A percentile compares a stretch with the other conserved stretches of the same genome.
Evolutionary conservation across 30 jellyfish, hydroid and myxozoan species (phyloP).

Genomic region (Aurelia aurita complex sp. Pacific): DNA sequence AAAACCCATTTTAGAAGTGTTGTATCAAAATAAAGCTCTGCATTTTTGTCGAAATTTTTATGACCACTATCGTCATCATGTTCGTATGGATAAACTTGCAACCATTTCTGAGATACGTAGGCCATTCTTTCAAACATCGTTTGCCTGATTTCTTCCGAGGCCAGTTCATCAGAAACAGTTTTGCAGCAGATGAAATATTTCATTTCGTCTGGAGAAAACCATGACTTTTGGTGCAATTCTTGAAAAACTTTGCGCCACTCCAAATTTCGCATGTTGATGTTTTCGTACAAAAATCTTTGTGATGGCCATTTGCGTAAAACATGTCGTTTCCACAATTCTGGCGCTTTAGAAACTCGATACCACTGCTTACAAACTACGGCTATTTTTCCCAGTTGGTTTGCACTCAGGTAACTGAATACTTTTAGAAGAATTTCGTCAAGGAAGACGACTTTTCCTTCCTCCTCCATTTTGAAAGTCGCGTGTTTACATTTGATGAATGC

Average conservation of each 20-base stretch:
- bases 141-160: constrained; percentile 58
- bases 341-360: constrained; percentile 77
- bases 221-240: constrained; percentile 72
- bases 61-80: constrained; percentile 66
- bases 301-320: constrained; percentile 92
- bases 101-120: constrained; percentile 86
- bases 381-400: constrained; percentile 29
- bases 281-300: constrained; percentile 84
- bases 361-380: constrained; percentile 86
- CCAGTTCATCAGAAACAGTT: constrained; percentile 85
- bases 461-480: constrained; percentile 26
- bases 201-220: constrained; percentile 98
- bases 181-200: constrained; percentile 93
- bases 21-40: constrained; percentile 86
- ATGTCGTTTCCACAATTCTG: constrained; percentile 77
- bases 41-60: constrained; percentile 72
- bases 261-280: constrained; percentile 47
- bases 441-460: constrained; percentile 20
- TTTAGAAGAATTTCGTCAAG: constrained; percentile 79
- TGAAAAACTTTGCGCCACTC: constrained; percentile 81
- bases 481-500: constrained; percentile 26
- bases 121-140: constrained; percentile 80
- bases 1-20: constrained; percentile 87
- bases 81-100: constrained; percentile 84
- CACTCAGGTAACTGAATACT: constrained; percentile 54